phyloP scores from a whole-genome alignment of 1,140 invertebrate species.

The Drosophila sproati region DNA sequence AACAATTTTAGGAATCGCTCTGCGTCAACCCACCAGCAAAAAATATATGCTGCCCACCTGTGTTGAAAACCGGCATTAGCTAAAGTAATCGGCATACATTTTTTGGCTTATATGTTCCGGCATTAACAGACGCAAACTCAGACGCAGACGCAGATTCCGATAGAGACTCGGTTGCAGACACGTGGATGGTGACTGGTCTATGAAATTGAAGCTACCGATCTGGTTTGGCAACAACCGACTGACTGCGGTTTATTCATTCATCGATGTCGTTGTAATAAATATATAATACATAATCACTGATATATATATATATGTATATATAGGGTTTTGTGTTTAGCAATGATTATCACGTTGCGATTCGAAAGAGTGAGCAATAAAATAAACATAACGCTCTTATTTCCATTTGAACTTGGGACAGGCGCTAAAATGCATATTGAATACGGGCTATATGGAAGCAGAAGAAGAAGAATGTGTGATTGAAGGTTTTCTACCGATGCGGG shows the following conservation, averaged over 20 bases:
- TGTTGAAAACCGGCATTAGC: constrained; percentile 65
- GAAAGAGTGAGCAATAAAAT: constrained; percentile 56
- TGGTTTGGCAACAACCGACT: constrained; percentile 46
- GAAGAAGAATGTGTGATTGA: constrained; percentile 52
- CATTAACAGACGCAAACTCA: constrained; percentile 53
- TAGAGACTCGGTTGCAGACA: constrained; percentile 28
- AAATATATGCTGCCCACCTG: constrained; percentile 61
- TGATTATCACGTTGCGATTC: constrained; percentile 69
- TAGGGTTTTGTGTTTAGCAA: constrained; percentile 53
- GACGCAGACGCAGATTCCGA: constrained; percentile 24
- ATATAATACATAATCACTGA: not conserved
- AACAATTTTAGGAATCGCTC: constrained; percentile 5
- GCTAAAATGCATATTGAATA: constrained; percentile 73
- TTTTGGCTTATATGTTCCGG: constrained; percentile 72
- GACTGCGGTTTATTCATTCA: constrained; percentile 65
- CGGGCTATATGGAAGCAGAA: constrained; percentile 23
- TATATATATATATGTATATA: constrained; percentile 18
- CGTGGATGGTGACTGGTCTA: constrained; percentile 59
- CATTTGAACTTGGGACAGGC: constrained; percentile 78
- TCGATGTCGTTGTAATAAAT: constrained; percentile 24
- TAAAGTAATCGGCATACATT: constrained; percentile 75
- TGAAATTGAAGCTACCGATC: constrained; percentile 36
- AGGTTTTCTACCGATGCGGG: constrained; percentile 56
- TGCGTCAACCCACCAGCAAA: constrained; percentile 42
- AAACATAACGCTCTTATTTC: constrained; percentile 56